Evolutionary conservation across 1,140 invertebrate species (phyloP), one percentile per base, ranked within the genome.

Genomic region (Danaus melanippus): DNA sequence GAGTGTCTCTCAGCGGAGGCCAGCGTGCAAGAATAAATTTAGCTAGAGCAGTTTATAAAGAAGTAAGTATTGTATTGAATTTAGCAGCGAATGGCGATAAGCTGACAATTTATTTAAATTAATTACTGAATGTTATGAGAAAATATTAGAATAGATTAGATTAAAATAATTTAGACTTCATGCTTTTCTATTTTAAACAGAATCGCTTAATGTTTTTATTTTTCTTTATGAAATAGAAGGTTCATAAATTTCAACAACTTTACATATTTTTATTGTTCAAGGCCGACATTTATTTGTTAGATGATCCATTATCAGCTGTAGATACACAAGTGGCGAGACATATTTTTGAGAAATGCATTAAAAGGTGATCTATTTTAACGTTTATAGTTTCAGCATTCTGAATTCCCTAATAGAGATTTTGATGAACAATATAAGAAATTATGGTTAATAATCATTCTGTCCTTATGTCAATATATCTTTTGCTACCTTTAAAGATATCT

Each of bases 291-390:
- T 95, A 94, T 69, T 79, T 96, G 4, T 72, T 96, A 8, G 94
- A 96, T 77, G 94, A 96, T 84, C 93, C 93, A 8, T 79, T 96
- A 10, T 93, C 93, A 65, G 93, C 94, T 10, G 93, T 96, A 0
- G 95, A 96, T 79, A 89, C 93, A 11, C 91, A 93, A 63, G 94
- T 95, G 8, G 92, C 93, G 6, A 91, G 92, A 67, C 92, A 94
- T 68, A 89, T 96, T 61, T 96, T 95, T 70, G 90, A 93, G 63
- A 89, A 92, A 50, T 92, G 91, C 50, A 91, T 94, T 12, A 89
- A 89, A 75, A 73, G 66, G 80, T 85, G 68, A 59, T 17, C 48
- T 8, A 32, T 8, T 21, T 32, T 32, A 32, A 32, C 21, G 0
- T 32, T 1, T 40, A 52, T 55, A 58, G 46, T 42, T 10, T 41